Base-by-base conservation (phyloP, 2,113 vertebrate species). In the Apus apus region DNA sequence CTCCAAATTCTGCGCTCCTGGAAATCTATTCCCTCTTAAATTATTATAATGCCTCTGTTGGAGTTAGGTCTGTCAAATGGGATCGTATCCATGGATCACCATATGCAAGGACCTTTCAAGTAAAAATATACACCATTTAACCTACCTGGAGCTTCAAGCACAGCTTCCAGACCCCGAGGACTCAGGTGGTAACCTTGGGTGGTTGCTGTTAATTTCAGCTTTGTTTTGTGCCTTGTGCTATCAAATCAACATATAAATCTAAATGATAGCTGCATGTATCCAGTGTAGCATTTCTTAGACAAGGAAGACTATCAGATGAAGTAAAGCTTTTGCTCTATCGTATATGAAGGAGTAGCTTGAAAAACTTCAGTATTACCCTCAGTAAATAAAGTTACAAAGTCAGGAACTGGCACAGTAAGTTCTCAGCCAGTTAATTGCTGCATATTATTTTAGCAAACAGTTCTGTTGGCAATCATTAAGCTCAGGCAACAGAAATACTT, bases 401-500 rank as follows among this genome's bases (percentile, higher is more conserved):
- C 68, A 94, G 57, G 43, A 93, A 90, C 16, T 67, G 51, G 72
- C 88, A 91, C 60, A 56, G 75, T 51, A 74, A 71, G 53, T 74
- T 89, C 73, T 84, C 77, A 71, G 68, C 19, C 79, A 74, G 43
- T 74, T 84, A 84, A 92, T 89, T 78, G 70, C 61, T 84, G 57
- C 34, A 40, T 53, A 67, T 89, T 85, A 81, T 84, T 97, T 93
- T 61, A 90, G 68, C 83, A 92, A 93, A 94, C 21, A 56, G 65
- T 92, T 87, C 80, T 89, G 48, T 68, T 80, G 72, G 83, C 86
- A 74, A n/a, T 84, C 86, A 72, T 80, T 90, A 91, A 94, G 93
- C 73, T 90, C 61, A 53, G 61, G 86, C 86, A 85, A 66, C 19
- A 84, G 94, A 95, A 92, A 75, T 67, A 40, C 11, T 70, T 46